phyloP scores from a whole-genome alignment of 2,888 invertebrate genomes.

The Bembecia ichneumoniformis region DNA sequence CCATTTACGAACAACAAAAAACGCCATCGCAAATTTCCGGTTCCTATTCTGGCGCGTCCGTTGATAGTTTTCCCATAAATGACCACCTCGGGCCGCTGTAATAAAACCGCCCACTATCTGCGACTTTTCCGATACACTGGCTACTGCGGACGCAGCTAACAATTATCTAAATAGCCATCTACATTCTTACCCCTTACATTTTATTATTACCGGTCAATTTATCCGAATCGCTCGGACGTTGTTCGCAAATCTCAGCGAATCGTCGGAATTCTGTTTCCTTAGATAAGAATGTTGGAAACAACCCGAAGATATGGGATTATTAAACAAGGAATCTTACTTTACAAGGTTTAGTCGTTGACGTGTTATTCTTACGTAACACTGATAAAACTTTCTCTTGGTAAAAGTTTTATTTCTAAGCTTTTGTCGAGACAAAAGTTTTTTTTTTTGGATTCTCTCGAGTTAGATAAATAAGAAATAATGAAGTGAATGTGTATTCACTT shows the following conservation, averaged over 20 bases:
- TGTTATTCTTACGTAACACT: too few species aligned
- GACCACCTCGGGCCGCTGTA: slow-evolving; percentile 56
- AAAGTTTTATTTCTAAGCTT: too few species aligned
- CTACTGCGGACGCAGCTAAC: slow-evolving; percentile 57
- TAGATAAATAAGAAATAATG: too few species aligned
- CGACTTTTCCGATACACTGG: slow-evolving; percentile 68
- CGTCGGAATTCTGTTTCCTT: slow-evolving; percentile 49
- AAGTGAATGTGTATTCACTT: too few species aligned
- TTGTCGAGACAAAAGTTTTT: too few species aligned
- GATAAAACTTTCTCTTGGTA: too few species aligned
- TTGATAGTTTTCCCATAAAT: slow-evolving; percentile 69
- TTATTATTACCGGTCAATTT: slow-evolving; percentile 74
- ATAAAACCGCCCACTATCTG: slow-evolving; percentile 56
- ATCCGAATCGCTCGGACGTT: slow-evolving; percentile 36
- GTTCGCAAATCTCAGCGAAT: slow-evolving; percentile 63
- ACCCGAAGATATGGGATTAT: slow-evolving; percentile 41
- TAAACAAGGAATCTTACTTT: too few species aligned
- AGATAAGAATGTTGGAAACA: slow-evolving; percentile 46
- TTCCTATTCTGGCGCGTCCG: slow-evolving; percentile 12
- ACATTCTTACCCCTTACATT: slow-evolving; percentile 72
- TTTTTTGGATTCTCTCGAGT: too few species aligned
- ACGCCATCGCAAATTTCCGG: slow-evolving; percentile 49
- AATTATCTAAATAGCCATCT: slow-evolving; percentile 75
- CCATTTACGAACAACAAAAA: slow-evolving; percentile 25
- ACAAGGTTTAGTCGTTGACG: too few species aligned